Base-by-base conservation (phyloP, 2,888 invertebrate genomes). In the Troides oblongomaculatus region DNA sequence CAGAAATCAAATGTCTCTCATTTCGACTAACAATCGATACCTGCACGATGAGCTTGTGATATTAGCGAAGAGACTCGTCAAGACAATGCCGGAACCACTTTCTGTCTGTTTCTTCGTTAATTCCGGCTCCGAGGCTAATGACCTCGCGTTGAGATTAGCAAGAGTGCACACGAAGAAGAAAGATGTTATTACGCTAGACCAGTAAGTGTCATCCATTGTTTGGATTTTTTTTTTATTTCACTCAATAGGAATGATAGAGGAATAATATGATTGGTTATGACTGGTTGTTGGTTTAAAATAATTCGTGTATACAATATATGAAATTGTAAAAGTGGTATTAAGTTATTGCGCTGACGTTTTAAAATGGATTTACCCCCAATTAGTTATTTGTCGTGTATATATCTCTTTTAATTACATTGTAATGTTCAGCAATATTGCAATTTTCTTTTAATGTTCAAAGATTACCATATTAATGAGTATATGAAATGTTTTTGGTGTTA, bases 41-140 rank as follows among this genome's bases (percentile, higher is more conserved):
- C 95, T 99, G 17, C 99, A 99, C 85, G 99, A 99, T 85, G 97
- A 99, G 84, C 93, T 99, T 73, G 98, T 99, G 12, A 93, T 98
- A 70, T 97, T 98, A 78, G 99, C 99, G 6, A 94, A 97, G 81
- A 95, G 96, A 74, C 91, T 99, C 74, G 94, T 96, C 21, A 94
- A 94, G 69, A 96, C 97, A 5, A 93, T 99, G 89, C 99, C 99
- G 0, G 95, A 96, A 69, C 93, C 94, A 46, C 92, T 99, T 56
- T 97, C 97, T 23, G 97, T 99, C 6, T 98, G 99, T 81, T 99
- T 97, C 92, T 96, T 99, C 84, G 98, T 99, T 68, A 99, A 99
- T 90, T 99, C 99, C 0, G 99, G 99, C 14, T 99, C 99, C 8
- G 99, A 99, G 91, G 99, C 99, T 12, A 99, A 99, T 87, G 99